Evolutionary conservation across 2,113 vertebrate species (phyloP).

Genomic region (Cynoglossus semilaevis): DNA sequence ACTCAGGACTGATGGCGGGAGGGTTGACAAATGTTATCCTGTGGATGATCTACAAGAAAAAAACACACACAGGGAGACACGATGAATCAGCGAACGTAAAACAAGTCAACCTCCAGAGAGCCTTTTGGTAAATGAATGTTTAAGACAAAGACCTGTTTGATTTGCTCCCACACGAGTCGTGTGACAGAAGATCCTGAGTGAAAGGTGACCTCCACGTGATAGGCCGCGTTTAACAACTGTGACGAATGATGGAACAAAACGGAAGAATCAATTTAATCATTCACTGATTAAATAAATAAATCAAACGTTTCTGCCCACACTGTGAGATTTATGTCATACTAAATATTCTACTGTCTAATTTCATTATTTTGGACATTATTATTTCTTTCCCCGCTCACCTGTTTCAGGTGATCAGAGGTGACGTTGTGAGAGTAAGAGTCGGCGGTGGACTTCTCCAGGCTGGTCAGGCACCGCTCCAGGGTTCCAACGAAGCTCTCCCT

Average conservation of each 20-base stretch:
- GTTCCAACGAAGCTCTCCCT: conserved; percentile 97
- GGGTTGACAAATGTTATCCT: conserved; percentile 93
- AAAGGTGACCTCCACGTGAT: conserved; percentile 97
- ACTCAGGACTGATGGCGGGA: conserved; percentile 87
- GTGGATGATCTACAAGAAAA: conserved; percentile 85
- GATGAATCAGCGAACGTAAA: background rate
- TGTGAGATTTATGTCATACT: no score
- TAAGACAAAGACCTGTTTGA: conserved; percentile 86
- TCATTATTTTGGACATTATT: no score
- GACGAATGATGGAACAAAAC: conserved; percentile 19
- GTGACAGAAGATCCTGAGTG: conserved; percentile 95
- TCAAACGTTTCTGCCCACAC: no score
- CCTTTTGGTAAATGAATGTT: background rate
- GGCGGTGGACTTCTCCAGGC: conserved; percentile 88
- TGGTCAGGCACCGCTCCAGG: conserved; percentile 91
- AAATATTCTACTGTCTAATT: no score
- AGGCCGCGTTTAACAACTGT: conserved; percentile 95
- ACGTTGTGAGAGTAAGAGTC: conserved; percentile 78
- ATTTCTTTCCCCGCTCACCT: conserved; percentile 74
- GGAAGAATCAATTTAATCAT: no score
- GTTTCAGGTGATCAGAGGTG: conserved; percentile 96
- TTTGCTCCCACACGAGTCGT: conserved; percentile 95
- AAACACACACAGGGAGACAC: background rate
- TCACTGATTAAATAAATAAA: no score
- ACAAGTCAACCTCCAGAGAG: background rate